Base-by-base conservation (phyloP, 2,888 invertebrate species). In the Ommatoiulus sabulosus region DNA sequence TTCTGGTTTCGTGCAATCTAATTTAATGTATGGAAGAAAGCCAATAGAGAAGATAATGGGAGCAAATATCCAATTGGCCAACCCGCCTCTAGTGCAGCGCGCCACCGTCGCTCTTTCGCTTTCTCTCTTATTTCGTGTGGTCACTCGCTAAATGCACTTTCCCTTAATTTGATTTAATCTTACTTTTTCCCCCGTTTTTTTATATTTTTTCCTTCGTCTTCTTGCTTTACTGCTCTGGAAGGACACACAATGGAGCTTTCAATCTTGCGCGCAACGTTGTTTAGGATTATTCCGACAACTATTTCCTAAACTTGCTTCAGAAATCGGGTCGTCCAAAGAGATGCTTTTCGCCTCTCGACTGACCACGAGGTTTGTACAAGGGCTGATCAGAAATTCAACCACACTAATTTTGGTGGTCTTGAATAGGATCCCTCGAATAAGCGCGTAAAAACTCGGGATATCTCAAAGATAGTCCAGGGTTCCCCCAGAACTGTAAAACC, bases 1-100 rank as follows among this genome's bases (percentile, higher is more conserved):
- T 84, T 84, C 84, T 84, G 84, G 84, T 84, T 84, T 84, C 84
- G 3, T 84, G 44, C 84, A 84, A 84, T 84, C 84, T 84, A 84
- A 84, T 84, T 84, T 84, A 84, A 84, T 84, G 84, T 84, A 84
- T 84, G 84, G 84, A 84, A 84, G 84, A 84, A 84, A 84, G 84
- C 84, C 84, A 84, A 84, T 84, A 84, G 84, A 84, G 44, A 84
- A 43, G 84, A 84, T 84, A 84, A 84, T 84, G 84, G 84, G 84
- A 84, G 35, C 84, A 84, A 35, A 84, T 35, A 44, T 84, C 44
- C 84, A 44, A 63, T 63, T 84, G 84, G 44, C 43, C 84, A 44
- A 43, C 84, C 44, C 24, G 15, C 43, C 35, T 44, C 6, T 84
- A 44, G 84, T 84, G 84, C 43, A 43, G n/a, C n/a, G 4, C 80